phyloP scores from a whole-genome alignment of 2,888 invertebrate species.

The Panzeria rudis region DNA sequence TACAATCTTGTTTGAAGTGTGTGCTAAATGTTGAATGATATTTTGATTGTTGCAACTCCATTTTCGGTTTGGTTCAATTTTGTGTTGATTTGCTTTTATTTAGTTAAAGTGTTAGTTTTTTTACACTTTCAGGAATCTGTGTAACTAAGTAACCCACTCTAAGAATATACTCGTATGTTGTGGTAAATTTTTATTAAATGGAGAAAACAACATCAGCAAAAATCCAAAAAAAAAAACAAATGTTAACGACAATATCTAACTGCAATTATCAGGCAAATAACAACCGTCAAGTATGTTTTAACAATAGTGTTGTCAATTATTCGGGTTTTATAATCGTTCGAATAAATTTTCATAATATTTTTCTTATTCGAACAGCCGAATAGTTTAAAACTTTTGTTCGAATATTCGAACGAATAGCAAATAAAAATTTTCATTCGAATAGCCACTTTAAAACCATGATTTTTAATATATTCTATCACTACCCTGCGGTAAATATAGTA shows the following conservation, averaged over 20 bases:
- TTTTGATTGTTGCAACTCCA: conserved; percentile 63
- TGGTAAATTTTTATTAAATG: conserved; percentile 33
- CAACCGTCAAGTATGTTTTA: conserved; percentile 39
- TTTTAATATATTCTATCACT: too few relatives aligned
- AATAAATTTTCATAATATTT: too few relatives aligned
- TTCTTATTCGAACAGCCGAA: too few relatives aligned
- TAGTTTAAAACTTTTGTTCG: too few relatives aligned
- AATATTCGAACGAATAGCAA: too few relatives aligned
- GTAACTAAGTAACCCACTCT: conserved; percentile 61
- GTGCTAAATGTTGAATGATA: conserved; percentile 43
- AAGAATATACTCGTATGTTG: conserved; percentile 1
- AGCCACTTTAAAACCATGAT: too few relatives aligned
- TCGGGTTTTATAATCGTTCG: too few relatives aligned
- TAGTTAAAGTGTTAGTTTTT: conserved; percentile 32
- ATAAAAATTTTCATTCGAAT: too few relatives aligned
- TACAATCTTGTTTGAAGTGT: conserved; percentile 25
- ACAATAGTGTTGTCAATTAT: too few relatives aligned
- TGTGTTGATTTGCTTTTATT: conserved; percentile 21
- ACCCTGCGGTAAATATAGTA: too few relatives aligned
- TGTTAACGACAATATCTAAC: conserved; percentile 54
- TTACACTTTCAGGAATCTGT: conserved; percentile 45
- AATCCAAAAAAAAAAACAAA: neutral
- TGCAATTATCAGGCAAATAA: conserved; percentile 58
- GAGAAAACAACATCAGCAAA: conserved; percentile 25
- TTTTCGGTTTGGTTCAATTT: conserved; percentile 55